Base-by-base conservation (phyloP, 2,888 invertebrate species). In the Halictus ligatus region DNA sequence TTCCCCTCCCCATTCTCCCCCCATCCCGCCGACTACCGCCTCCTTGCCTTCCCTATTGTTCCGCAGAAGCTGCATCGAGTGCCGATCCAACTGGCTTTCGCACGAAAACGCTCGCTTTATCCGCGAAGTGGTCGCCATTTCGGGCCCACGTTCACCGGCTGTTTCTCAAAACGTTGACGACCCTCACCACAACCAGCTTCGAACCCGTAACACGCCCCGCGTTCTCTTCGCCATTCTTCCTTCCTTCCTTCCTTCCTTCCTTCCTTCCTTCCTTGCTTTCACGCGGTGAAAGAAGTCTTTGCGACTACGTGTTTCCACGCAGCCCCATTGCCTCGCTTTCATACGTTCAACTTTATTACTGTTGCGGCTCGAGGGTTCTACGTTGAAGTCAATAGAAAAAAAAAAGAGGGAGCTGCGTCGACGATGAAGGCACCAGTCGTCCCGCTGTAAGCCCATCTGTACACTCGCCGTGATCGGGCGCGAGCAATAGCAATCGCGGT, bases 71-170 rank as follows among this genome's bases (percentile, higher is more conserved):
- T 81, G 84, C 85, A 89, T 89, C 88, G 88, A 90, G 90, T 84
- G 82, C 86, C 88, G 86, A 89, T 88, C 85, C 80, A 83, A 83
- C 89, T 87, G 89, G 89, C 89, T 90, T 90, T 88, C 92, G 87
- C 85, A 89, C 92, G 91, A 90, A 91, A 92, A 92, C 88, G 90
- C 89, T 90, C 88, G 89, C 90, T 89, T 85, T 88, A 89, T 91
- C 88, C 90, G 83, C 82, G 80, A 85, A 91, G 87, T 89, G 81
- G 87, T 76, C 89, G 80, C 81, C 83, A 89, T 87, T 89, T 80
- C 78, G 80, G 81, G 73, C 50, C 80, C 82, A 77, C 82, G 72
- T 73, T 67, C 85, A 25, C 25, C 54, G 69, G 60, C 79, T 78
- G 85, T 88, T 89, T 83, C 87, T 46, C 75, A 73, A 86, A 86